Base-by-base conservation (phyloP, 2,888 invertebrate genomes). In the Diploptera punctata region DNA sequence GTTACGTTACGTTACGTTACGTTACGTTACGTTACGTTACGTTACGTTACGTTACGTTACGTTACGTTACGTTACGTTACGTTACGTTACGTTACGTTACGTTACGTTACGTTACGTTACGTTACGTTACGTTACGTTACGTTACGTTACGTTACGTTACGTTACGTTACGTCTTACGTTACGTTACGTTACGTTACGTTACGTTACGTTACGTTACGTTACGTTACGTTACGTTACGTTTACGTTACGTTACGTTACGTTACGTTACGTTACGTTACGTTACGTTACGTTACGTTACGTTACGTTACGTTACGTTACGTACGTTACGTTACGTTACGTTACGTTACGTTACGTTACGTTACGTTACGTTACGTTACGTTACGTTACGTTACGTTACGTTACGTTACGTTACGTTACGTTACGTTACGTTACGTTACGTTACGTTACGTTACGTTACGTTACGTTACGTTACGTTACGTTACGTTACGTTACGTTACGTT, bases 121-220 rank as follows among this genome's bases (percentile, higher is more conserved):
- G 52, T 52, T 52, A 52, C n/a, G 52, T 52, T 52, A 52, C 21
- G 52, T 52, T 52, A 52, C 21, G 52, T 52, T 52, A 52, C n/a
- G 52, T 52, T 52, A 52, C n/a, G 52, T 52, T 52, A 52, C n/a
- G 52, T 52, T 52, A 52, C n/a, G 52, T 52, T 52, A 52, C n/a
- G 9, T 52, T 52, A 52, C n/a, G 52, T 52, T 52, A 52, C n/a
- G 52, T 52, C n/a, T 52, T 52, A 52, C 21, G 52, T 52, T 52
- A n/a, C 21, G 52, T 52, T 52, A 52, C n/a, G n/a, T n/a, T 52
- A 52, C n/a, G 52, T 52, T n/a, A 52, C 21, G 52, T n/a, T n/a
- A 52, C n/a, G 9, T 52, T n/a, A 52, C 9, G 52, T 52, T n/a
- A 10, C n/a, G n/a, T 52, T 52, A 52, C n/a, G n/a, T n/a, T n/a